Conservation (phyloP, 2,797 vertebrate genomes). For the Amblyraja radiata region DNA sequence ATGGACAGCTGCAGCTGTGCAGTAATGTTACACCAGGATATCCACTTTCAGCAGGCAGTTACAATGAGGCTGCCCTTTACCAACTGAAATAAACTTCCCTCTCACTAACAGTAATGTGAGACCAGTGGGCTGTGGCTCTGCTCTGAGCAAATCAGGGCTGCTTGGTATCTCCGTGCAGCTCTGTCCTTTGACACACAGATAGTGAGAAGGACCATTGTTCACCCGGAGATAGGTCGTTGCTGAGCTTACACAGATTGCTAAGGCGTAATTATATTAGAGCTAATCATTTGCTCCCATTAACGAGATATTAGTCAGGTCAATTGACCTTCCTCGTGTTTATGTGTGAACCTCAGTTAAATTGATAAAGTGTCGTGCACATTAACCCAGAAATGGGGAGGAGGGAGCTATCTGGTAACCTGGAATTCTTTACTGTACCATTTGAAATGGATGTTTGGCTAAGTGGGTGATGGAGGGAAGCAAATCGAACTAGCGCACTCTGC, state of each 20-base stretch:
- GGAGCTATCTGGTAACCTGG: too few species aligned
- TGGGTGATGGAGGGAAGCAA: too few species aligned
- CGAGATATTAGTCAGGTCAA: background rate
- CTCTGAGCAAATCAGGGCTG: background rate
- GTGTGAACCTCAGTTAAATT: too few species aligned
- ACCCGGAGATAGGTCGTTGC: background rate
- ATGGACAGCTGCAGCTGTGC: background rate
- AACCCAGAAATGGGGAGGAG: too few species aligned
- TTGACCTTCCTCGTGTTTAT: too few species aligned
- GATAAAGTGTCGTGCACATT: too few species aligned
- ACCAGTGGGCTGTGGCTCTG: background rate
- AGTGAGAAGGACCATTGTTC: background rate
- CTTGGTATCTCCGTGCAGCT: background rate
- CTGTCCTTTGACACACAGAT: background rate
- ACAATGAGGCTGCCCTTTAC: background rate
- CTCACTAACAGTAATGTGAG: background rate
- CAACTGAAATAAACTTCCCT: background rate
- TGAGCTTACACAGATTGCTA: too few species aligned
- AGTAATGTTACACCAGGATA: background rate
- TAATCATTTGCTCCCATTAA: background rate
- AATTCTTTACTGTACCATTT: too few species aligned
- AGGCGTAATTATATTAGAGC: too few species aligned
- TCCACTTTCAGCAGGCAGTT: background rate
- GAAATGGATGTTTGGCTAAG: too few species aligned
- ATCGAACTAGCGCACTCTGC: too few species aligned